These are phyloP conservation scores for Lycophotia porphyrea DNA, from an alignment of 2,888 invertebrate genomes.

Conservation along the genomic window DNA sequence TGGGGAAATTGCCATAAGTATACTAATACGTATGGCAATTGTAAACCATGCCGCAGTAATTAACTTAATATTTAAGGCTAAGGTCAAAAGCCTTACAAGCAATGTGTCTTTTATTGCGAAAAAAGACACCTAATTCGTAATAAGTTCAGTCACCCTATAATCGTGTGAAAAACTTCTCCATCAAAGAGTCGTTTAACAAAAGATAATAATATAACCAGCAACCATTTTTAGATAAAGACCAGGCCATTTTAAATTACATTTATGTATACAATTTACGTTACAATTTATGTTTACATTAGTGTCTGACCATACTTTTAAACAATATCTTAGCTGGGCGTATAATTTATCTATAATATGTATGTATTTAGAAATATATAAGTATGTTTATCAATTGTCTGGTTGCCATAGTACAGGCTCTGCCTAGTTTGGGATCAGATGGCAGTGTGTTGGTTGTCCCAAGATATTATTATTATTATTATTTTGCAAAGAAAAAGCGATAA, in stretches of 20 bases:
- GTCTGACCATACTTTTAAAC: not conserved
- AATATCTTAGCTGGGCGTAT: too few relatives aligned
- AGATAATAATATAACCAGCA: not conserved
- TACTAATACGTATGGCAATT: not conserved
- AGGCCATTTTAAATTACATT: not conserved
- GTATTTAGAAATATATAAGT: too few relatives aligned
- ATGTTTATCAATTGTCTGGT: too few relatives aligned
- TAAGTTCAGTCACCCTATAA: conserved; percentile 44
- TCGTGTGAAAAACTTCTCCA: conserved; percentile 15
- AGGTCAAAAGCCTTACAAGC: conserved; percentile 11
- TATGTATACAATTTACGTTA: too few relatives aligned
- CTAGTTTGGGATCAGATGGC: too few relatives aligned
- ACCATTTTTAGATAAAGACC: not conserved
- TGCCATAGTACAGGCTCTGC: too few relatives aligned
- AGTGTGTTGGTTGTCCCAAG: too few relatives aligned
- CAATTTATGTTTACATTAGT: too few relatives aligned
- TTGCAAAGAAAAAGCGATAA: not conserved
- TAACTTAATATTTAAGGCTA: conserved; percentile 21
- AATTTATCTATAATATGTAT: too few relatives aligned
- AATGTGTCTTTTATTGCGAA: conserved; percentile 1
- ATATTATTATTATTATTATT: too few relatives aligned
- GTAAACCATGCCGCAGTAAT: conserved; percentile 5
- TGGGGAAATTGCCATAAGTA: not conserved
- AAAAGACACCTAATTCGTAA: not conserved
- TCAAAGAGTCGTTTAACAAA: conserved; percentile 9